A percentile compares a stretch with the other conserved stretches of the same genome.
Evolutionary conservation across 2,797 vertebrate species (phyloP).

Genomic region (Liasis olivaceus): DNA sequence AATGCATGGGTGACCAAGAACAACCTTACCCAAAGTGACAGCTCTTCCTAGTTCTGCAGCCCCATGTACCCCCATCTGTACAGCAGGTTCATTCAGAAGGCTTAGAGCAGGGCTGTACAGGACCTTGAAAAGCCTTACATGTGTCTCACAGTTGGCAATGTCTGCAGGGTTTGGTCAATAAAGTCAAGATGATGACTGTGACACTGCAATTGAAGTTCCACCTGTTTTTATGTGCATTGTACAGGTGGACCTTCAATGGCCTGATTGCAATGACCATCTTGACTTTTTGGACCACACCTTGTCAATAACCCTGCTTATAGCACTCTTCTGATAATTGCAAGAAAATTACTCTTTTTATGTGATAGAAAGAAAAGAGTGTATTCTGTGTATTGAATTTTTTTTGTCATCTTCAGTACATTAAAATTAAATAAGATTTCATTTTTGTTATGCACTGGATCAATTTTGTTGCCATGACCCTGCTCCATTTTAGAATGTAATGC

Average conservation of each 20-base stretch:
- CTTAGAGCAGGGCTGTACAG: neutral
- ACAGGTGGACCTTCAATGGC: neutral
- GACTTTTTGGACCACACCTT: neutral
- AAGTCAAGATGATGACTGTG: neutral
- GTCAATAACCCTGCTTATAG: neutral
- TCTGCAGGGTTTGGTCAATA: neutral
- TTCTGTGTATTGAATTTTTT: neutral
- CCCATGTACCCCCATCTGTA: neutral
- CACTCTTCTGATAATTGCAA: neutral
- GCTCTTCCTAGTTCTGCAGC: neutral
- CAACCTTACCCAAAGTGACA: neutral
- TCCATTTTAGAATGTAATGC: neutral
- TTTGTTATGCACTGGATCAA: neutral
- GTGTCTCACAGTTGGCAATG: neutral
- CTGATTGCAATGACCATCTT: neutral
- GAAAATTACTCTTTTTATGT: neutral
- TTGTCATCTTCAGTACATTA: neutral
- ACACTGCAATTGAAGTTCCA: neutral
- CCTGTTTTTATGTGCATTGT: neutral
- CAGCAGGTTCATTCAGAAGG: neutral
- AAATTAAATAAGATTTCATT: neutral
- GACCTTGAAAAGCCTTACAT: neutral
- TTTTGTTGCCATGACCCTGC: neutral
- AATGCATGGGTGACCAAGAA: neutral
- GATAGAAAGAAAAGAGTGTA: neutral